Base-by-base conservation (phyloP, 2,888 invertebrate genomes). In the Caenorhabditis sulstoni region DNA sequence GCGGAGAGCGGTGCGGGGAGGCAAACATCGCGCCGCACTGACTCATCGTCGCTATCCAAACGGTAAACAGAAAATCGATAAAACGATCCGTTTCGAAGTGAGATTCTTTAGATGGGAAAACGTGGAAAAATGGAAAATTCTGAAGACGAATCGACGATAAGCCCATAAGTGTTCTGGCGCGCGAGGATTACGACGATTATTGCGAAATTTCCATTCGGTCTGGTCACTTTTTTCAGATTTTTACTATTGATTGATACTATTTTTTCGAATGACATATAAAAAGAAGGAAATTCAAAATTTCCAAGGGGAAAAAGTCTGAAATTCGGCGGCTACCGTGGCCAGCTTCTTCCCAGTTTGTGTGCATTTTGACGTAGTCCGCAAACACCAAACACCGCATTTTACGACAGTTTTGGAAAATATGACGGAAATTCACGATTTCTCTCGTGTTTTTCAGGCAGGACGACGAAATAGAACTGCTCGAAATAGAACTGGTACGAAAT, bases 21-120 rank as follows among this genome's bases (percentile, higher is more conserved):
- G 41, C 68, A 68, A 68, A 59, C 58, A 50, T 57, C 49, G 57
- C 67, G 49, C 23, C 39, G 18, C 29, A 41, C 18, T 68, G 68
- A 68, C 50, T 68, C 68, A 68, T 45, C n/a, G n/a, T n/a, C 55
- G 57, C 49, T 49, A 57, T 53, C 29, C 45, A 58, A 45, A 50
- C 44, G 16, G 52, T 37, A 53, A 64, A 64, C n/a, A 39, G n/a
- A 59, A 68, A 68, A 68, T 68, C 68, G 37, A 68, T 68, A 35
- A 41, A 41, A 14, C 14, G 41, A 41, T n/a, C n/a, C n/a, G 12
- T 41, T 41, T 41, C 41, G 14, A 41, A 11, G 11, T 3, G 29
- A 29, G 29, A 29, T 29, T 29, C 29, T 9, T 35, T 35, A 2
- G 39, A 12, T 9, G 39, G 39, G 14, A 59, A 22, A n/a, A 35